These are phyloP conservation scores for Aquatica leii DNA, from an alignment of 2,888 invertebrate species.

Conservation along the genomic window DNA sequence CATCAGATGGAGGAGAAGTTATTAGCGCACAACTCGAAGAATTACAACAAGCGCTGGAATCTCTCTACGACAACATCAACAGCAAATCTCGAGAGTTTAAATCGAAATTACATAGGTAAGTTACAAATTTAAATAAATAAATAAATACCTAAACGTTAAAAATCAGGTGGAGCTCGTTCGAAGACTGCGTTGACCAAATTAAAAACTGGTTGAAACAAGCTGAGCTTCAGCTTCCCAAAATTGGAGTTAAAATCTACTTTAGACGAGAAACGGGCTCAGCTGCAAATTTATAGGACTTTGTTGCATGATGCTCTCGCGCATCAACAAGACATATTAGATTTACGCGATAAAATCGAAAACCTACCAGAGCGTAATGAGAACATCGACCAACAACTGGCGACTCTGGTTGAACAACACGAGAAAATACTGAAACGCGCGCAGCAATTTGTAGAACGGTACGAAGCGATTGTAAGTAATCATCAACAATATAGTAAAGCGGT, in stretches of 20 bases:
- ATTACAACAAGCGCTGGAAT: conserved; percentile 82
- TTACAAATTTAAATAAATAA: not conserved
- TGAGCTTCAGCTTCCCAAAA: conserved; percentile 78
- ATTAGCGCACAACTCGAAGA: conserved; percentile 85
- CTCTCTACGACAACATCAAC: conserved; percentile 81
- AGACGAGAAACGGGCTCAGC: conserved; percentile 89
- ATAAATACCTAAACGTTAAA: conserved; percentile 8
- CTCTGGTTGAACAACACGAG: conserved; percentile 76
- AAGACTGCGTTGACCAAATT: conserved; percentile 82
- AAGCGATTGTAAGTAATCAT: conserved; percentile 87
- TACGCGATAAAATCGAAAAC: conserved; percentile 81
- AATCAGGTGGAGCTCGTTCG: conserved; percentile 86
- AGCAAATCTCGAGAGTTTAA: conserved; percentile 82
- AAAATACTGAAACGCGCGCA: conserved; percentile 75
- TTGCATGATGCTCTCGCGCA: conserved; percentile 85
- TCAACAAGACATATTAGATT: conserved; percentile 83
- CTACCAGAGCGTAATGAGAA: conserved; percentile 81
- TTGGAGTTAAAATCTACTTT: conserved; percentile 84
- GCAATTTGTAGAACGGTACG: conserved; percentile 83
- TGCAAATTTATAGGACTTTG: conserved; percentile 82
- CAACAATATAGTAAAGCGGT: conserved; percentile 89
- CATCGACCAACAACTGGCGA: conserved; percentile 74
- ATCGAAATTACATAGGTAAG: conserved; percentile 73
- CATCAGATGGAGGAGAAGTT: conserved; percentile 85
- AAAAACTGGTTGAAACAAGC: conserved; percentile 80